A percentile compares a stretch with the other conserved stretches of the same genome.
phyloP scores from a whole-genome alignment of 2,888 invertebrate genomes.

The Mythimna lalbum region DNA sequence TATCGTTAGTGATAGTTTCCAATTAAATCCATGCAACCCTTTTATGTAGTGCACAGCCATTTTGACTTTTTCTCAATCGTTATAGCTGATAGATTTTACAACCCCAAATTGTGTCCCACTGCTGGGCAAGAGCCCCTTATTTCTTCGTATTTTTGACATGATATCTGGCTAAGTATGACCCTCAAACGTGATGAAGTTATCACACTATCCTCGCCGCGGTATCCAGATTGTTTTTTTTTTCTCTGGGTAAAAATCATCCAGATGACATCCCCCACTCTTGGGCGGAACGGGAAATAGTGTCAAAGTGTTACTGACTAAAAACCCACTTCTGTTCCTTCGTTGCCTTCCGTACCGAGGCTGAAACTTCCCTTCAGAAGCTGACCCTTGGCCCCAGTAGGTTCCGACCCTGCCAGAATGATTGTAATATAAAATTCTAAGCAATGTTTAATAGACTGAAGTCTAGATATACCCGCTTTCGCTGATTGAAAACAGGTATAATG shows the following conservation, averaged over 20 bases:
- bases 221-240: background rate
- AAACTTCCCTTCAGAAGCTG: too few species aligned
- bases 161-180: background rate
- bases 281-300: too few species aligned
- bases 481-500: slow-evolving; percentile 54
- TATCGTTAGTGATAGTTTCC: background rate
- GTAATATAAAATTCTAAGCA: background rate
- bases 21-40: background rate
- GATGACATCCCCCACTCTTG: too few species aligned
- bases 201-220: background rate
- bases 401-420: background rate
- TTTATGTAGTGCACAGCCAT: background rate
- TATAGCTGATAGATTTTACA: background rate
- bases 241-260: too few species aligned
- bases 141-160: too few species aligned
- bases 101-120: background rate
- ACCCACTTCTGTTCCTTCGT: too few species aligned
- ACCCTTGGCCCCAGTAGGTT: too few species aligned
- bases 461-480: slow-evolving; percentile 47
- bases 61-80: background rate
- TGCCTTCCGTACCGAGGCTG: too few species aligned
- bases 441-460: slow-evolving; percentile 11
- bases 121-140: background rate
- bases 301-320: too few species aligned
- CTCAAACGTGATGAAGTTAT: background rate